These are phyloP conservation scores for Rosalia funebris DNA, from an alignment of 2,888 invertebrate species.

Conservation along the genomic window DNA sequence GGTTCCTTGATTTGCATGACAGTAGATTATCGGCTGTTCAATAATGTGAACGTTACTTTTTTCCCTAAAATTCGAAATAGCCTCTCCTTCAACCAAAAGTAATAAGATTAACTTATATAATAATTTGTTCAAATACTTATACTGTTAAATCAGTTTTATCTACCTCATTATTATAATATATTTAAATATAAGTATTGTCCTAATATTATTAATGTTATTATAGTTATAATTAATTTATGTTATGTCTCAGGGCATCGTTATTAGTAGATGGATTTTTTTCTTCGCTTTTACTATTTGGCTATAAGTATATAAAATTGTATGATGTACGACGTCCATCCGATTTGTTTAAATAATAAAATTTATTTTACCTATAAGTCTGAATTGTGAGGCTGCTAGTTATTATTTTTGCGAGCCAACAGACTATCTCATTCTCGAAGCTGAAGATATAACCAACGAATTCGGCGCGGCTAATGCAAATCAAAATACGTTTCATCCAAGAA, in stretches of 20 bases:
- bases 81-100: conserved; percentile 16
- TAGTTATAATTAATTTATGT: conserved; percentile 51
- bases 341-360: conserved; percentile 34
- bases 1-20: conserved; percentile 1
- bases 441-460: conserved; percentile 14
- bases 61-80: conserved; percentile 5
- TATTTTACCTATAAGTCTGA: conserved; percentile 59
- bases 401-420: conserved; percentile 58
- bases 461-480: conserved; percentile 5
- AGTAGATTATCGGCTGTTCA: not conserved
- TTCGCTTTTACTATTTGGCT: conserved; percentile 38
- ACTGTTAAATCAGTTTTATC: conserved; percentile 52
- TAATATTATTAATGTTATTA: conserved; percentile 50
- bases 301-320: conserved; percentile 37
- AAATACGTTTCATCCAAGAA: too few relatives aligned
- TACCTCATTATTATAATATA: conserved; percentile 58
- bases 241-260: conserved; percentile 58
- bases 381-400: conserved; percentile 60
- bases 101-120: conserved; percentile 22
- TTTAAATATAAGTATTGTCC: conserved; percentile 51
- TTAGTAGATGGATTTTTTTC: conserved; percentile 42
- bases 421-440: conserved; percentile 30
- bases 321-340: conserved; percentile 32
- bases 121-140: conserved; percentile 53
- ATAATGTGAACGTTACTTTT: not conserved